phyloP scores from a whole-genome alignment of 2,797 vertebrate species.

The Eulemur mongoz region DNA sequence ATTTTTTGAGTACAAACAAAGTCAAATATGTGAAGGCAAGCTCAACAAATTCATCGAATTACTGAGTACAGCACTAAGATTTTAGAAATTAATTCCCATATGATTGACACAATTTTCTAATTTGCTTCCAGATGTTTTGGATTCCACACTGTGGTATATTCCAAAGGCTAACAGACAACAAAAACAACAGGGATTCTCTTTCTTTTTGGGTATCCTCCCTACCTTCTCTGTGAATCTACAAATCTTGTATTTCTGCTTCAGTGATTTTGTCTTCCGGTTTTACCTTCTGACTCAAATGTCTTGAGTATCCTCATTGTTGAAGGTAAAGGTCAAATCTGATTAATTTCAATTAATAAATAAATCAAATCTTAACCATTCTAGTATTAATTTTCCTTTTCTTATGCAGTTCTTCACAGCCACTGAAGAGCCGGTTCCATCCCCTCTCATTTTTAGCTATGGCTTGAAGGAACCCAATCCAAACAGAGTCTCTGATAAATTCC shows the following conservation, averaged over 20 bases:
- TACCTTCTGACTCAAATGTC: not conserved
- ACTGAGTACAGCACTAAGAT: not conserved
- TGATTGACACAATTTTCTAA: slow-evolving; percentile 33
- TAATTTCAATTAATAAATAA: not conserved
- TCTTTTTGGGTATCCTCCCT: not conserved
- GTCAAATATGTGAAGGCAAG: slow-evolving; percentile 42
- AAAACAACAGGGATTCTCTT: not conserved
- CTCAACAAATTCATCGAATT: slow-evolving; percentile 36
- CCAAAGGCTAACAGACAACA: not conserved
- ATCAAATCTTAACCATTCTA: not conserved
- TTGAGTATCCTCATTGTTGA: not conserved
- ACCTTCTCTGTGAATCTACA: not conserved
- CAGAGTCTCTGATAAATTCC: not conserved
- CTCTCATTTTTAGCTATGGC: not conserved
- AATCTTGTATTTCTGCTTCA: not conserved
- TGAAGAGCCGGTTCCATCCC: not conserved
- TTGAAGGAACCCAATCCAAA: not conserved
- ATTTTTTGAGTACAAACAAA: slow-evolving; percentile 31
- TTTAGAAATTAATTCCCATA: slow-evolving; percentile 40
- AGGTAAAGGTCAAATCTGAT: not conserved
- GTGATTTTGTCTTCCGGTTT: not conserved
- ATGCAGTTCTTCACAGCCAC: not conserved
- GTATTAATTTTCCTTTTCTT: not conserved
- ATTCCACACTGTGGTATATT: not conserved
- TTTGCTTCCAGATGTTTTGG: slow-evolving; percentile 47